phyloP scores from a whole-genome alignment of 1,140 invertebrate genomes.

The Ceratitis capitata region DNA sequence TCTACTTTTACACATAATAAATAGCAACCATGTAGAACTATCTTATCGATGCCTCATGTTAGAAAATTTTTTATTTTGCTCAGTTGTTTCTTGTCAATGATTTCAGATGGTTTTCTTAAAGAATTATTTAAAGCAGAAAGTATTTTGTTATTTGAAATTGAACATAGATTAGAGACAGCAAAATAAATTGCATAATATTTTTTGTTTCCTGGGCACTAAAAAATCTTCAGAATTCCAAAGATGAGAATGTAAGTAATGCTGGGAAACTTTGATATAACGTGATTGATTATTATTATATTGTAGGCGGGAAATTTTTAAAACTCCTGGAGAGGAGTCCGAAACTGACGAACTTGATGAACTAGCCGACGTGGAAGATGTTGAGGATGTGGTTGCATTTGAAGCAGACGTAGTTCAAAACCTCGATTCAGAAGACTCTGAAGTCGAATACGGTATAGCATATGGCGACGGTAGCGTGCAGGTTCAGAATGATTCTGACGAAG shows the following conservation, averaged over 20 bases:
- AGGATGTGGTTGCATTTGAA: neutral
- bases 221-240: neutral
- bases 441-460: conserved; percentile 44
- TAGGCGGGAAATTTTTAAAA: conserved; percentile 57
- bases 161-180: neutral
- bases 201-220: neutral
- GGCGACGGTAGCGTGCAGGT: conserved; percentile 45
- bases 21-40: neutral
- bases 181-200: neutral
- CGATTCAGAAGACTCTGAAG: conserved; percentile 31
- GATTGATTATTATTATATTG: neutral
- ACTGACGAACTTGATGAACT: conserved; percentile 50
- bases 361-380: conserved; percentile 36
- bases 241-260: conserved; percentile 38
- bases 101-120: too few species aligned
- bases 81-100: neutral
- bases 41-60: neutral
- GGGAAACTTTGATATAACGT: neutral
- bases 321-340: conserved; percentile 50
- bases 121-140: neutral
- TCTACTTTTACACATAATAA: too few species aligned
- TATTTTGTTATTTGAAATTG: neutral
- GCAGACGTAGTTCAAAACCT: neutral
- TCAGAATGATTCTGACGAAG: conserved; percentile 45
- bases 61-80: neutral